Evolutionary conservation across 1,140 invertebrate genomes (phyloP), one percentile per base, ranked within the genome.

Genomic region (Drosophila azteca): DNA sequence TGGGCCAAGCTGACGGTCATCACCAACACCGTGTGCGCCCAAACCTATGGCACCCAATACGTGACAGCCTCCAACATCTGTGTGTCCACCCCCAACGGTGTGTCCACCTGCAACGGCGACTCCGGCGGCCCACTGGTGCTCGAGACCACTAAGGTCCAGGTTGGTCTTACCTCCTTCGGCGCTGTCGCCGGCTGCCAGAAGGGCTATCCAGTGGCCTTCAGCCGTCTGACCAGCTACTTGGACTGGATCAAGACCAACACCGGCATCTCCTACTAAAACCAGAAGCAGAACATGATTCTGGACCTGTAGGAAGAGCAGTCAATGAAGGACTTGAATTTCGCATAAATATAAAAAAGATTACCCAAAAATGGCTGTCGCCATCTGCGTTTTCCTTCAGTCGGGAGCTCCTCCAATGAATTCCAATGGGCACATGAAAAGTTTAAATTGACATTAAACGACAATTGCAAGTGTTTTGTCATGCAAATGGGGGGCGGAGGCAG

Each of bases 151-250:
- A 43, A 29, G 1, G 15, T 62, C 11, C 78, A 79, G 60, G 68
- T 94, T 61, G 94, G 94, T 77, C 77, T 94, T 9, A 93, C 92
- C 15, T 94, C 93, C 4, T 94, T 93, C 80, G 93, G 93, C 45
- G 90, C 92, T 24, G 62, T 75, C 39, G 78, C 85, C 15, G 93
- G 93, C 17, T 94, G 94, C 77, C 84, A 92, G 62, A 68, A 81
- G 29, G 93, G 93, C 26, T 92, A 87, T 63, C 94, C 94, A 43
- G 90, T 90, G 59, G 93, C 91, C 17, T 94, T 92, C 79, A 93
- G 93, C 5, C 92, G 94, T 63, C 46, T 93, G n/a, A 93, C 93
- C 43, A 90, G 79, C 61, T 94, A 90, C 88, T 70, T 93, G 43
- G 71, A 90, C 55, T 94, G 94, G 94, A 93, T 94, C 71, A 50